Evolutionary conservation across 2,797 vertebrate genomes (phyloP).

Genomic region (Lindbergichthys nudifrons): DNA sequence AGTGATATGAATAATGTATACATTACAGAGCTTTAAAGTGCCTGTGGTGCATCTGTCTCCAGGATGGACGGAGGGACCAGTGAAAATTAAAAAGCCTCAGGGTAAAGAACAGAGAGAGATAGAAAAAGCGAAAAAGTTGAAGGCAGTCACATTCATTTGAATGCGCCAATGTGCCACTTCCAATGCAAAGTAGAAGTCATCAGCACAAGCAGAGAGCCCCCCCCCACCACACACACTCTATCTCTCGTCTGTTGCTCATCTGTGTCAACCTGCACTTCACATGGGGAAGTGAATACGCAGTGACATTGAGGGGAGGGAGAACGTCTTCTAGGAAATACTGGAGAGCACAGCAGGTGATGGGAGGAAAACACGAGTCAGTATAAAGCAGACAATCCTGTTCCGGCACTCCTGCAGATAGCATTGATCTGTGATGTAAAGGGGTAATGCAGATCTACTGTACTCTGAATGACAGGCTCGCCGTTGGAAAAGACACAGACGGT

Average conservation of each 20-base stretch:
- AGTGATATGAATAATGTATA: conserved; percentile 89
- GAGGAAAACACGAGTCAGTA: conserved; percentile 52
- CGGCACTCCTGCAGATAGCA: conserved; percentile 52
- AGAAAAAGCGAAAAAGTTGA: conserved; percentile 75
- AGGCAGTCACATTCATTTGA: conserved; percentile 77
- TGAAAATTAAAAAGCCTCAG: conserved; percentile 81
- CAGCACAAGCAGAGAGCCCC: conserved; percentile 42
- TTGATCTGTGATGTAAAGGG: conserved; percentile 53
- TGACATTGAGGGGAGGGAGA: conserved; percentile 51
- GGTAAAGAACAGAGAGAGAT: conserved; percentile 54
- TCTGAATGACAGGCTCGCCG: conserved; percentile 39
- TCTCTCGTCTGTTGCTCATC: conserved; percentile 67
- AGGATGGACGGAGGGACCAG: conserved; percentile 75
- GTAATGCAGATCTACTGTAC: conserved; percentile 43
- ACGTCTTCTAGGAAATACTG: conserved; percentile 63
- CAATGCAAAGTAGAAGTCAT: conserved; percentile 73
- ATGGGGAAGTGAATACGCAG: conserved; percentile 53
- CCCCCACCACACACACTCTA: neutral
- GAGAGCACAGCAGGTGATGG: conserved; percentile 57
- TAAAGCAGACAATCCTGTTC: conserved; percentile 48
- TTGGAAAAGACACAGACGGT: conserved; percentile 34
- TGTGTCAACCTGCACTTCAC: conserved; percentile 72
- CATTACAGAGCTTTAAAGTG: conserved; percentile 83
- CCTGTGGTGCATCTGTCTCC: conserved; percentile 82
- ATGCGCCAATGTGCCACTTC: conserved; percentile 72